phyloP scores from a whole-genome alignment of 2,113 vertebrate species.

The Catharus fuscescens region DNA sequence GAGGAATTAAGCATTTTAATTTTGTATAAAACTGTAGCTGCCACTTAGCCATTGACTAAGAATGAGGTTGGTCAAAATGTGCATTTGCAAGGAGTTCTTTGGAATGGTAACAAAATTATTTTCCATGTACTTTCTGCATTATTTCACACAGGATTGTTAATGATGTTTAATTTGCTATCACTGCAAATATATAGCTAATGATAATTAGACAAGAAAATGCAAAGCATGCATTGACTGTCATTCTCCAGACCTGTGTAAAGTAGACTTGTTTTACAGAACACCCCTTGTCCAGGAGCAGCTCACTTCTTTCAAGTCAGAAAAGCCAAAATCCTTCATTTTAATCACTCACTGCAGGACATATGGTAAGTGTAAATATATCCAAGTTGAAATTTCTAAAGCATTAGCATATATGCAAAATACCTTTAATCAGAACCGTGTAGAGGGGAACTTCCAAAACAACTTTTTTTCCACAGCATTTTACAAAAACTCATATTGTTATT shows the following conservation, averaged over 20 bases:
- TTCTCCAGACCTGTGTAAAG: background rate
- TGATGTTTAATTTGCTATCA: background rate
- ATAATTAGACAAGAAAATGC: background rate
- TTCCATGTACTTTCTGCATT: background rate
- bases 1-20: background rate
- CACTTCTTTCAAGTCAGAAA: background rate
- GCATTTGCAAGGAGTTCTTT: background rate
- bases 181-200: background rate
- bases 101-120: background rate
- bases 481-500: background rate
- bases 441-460: background rate
- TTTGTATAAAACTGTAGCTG: background rate
- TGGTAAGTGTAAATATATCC: background rate
- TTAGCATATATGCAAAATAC: background rate
- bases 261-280: background rate
- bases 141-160: background rate
- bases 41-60: background rate
- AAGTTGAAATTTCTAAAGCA: background rate
- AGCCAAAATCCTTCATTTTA: background rate
- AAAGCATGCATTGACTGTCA: accelerated
- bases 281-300: accelerated
- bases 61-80: background rate
- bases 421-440: background rate
- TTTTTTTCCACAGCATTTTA: background rate
- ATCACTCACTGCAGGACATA: background rate